Evolutionary conservation across 1,140 invertebrate genomes (phyloP).

Genomic region (Zaprionus ghesquierei): DNA sequence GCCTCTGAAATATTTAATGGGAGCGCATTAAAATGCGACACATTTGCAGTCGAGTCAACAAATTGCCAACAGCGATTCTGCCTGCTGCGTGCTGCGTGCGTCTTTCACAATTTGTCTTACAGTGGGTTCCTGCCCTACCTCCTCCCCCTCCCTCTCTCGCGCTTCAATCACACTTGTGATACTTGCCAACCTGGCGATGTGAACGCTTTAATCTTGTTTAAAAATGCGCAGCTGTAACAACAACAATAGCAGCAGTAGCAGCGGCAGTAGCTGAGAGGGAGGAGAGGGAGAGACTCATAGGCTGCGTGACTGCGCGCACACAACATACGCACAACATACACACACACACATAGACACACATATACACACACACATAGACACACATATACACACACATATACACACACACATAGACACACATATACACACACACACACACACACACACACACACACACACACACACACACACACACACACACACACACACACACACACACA

Average conservation of each 20-base stretch:
- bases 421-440: background rate
- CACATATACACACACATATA: background rate
- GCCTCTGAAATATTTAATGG: conserved; percentile 67
- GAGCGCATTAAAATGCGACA: conserved; percentile 73
- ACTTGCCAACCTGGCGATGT: conserved; percentile 63
- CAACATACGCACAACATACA: conserved; percentile 1
- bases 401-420: background rate
- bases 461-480: background rate
- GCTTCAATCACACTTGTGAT: conserved; percentile 20
- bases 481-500: background rate
- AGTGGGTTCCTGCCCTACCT: conserved; percentile 5
- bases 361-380: background rate
- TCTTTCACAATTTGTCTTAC: conserved; percentile 17
- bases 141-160: background rate
- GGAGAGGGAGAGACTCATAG: conserved; percentile 11
- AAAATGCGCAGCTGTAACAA: conserved; percentile 72
- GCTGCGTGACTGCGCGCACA: conserved; percentile 23
- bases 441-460: background rate
- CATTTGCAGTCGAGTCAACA: conserved; percentile 77
- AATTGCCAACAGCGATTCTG: conserved; percentile 66
- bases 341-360: conserved; percentile 2
- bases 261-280: conserved; percentile 22
- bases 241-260: conserved; percentile 17
- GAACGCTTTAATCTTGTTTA: conserved; percentile 78
- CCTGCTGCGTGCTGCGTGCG: conserved; percentile 5